These are phyloP conservation scores for Heptranchias perlo DNA, from an alignment of 2,113 vertebrate species.

Conservation along the genomic window DNA sequence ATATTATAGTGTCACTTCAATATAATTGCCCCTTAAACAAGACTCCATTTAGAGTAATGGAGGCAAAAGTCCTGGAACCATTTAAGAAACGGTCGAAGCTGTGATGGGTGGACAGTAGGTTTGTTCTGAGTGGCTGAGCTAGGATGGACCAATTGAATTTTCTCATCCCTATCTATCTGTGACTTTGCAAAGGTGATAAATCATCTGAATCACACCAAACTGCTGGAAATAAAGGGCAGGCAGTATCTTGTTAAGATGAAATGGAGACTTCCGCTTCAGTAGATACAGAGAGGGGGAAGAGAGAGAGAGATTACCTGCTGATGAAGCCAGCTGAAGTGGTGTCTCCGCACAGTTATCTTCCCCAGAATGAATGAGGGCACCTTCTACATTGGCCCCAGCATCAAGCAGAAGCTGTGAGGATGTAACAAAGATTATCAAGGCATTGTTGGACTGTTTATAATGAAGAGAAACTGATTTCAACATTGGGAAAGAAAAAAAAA, in stretches of 20 bases:
- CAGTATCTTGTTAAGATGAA: background rate
- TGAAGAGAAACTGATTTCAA: background rate
- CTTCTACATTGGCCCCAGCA: constrained; percentile 87
- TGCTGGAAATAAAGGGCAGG: background rate
- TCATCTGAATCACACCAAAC: background rate
- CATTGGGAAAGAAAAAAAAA: background rate
- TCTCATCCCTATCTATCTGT: background rate
- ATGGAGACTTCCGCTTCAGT: background rate
- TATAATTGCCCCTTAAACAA: background rate
- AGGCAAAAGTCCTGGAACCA: constrained; percentile 13
- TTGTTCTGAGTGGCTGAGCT: background rate
- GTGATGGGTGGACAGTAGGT: constrained; percentile 1
- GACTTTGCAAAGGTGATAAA: background rate
- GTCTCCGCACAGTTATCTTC: constrained; percentile 87
- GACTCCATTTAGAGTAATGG: background rate
- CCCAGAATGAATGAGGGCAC: constrained; percentile 72
- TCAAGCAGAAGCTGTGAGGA: constrained; percentile 79
- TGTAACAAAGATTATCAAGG: background rate
- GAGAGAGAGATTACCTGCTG: constrained; percentile 72
- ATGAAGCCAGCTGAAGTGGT: constrained; percentile 87
- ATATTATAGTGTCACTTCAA: background rate
- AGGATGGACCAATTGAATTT: background rate
- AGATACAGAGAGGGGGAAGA: background rate
- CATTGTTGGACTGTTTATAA: too few species aligned
- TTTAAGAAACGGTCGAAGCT: background rate